Base-by-base conservation (phyloP, 2,888 invertebrate species). In the Cephus runcator region DNA sequence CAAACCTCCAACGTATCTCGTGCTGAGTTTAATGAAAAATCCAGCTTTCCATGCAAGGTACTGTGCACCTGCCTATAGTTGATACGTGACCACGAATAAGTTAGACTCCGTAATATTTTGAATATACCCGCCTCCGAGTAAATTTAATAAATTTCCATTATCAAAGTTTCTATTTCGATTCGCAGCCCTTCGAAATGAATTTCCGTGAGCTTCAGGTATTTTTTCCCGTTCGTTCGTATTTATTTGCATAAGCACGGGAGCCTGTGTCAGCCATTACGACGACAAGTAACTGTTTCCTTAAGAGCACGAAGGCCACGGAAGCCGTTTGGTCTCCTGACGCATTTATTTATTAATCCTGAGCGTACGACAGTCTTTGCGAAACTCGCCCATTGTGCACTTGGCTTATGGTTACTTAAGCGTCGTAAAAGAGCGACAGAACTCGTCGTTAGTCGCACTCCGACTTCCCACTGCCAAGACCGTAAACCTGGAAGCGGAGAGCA, bases 1-100 rank as follows among this genome's bases (percentile, higher is more conserved):
- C 78, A 56, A 56, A 23, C 40, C 40, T 56, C 82, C 68, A 81
- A 78, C 81, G 81, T 56, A 56, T 9, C 9, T 23, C 40, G 1
- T 56, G 23, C 40, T 23, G 23, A 23, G 15, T 0, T 56, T 15
- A 56, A 56, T 56, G 4, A 56, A 56, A 56, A 56, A 9, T 56
- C 40, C 6, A 23, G 23, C 1, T 56, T 56, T 23, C 23, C 40
- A 56, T 9, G 15, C 40, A 56, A 23, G 9, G 1, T 2, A 23
- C 6, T 9, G 0, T 23, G 9, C 15, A 9, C 2, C 40, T 56
- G 23, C 15, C 9, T 2, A 2, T 6, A 56, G 40, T 6, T 2
- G 15, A 23, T 23, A 6, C 4, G 6, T 9, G 40, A 23, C 2
- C 2, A 9, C 40, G 40, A 56, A 56, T 23, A 0, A 23, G 23